Evolutionary conservation across 2,888 invertebrate genomes (phyloP).

Genomic region (Imbricaverruca yamaguchii): DNA sequence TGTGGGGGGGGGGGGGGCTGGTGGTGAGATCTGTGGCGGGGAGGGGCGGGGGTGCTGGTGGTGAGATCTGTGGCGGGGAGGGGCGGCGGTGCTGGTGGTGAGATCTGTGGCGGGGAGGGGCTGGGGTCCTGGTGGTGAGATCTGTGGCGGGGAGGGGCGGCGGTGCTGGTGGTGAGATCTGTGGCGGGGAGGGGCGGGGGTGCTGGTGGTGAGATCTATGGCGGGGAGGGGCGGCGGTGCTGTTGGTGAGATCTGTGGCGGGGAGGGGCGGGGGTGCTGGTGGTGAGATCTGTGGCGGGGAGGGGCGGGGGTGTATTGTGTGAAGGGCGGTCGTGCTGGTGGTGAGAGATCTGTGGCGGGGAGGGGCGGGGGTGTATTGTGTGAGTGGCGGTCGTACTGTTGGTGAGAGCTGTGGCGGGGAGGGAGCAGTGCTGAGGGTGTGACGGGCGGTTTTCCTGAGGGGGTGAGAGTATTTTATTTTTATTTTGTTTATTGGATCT

Average conservation of each 20-base stretch:
- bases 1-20: constrained; percentile 40
- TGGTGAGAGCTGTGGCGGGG: too few relatives aligned
- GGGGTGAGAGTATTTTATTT: too few relatives aligned
- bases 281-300: constrained; percentile 51
- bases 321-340: too few relatives aligned
- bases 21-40: constrained; percentile 53
- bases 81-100: constrained; percentile 67
- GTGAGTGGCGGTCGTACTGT: too few relatives aligned
- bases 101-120: constrained; percentile 34
- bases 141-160: too few relatives aligned
- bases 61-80: constrained; percentile 45
- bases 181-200: constrained; percentile 37
- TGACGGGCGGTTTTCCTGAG: too few relatives aligned
- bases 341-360: constrained; percentile 46
- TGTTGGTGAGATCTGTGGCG: constrained; percentile 58
- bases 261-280: constrained; percentile 53
- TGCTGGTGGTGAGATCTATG: constrained; percentile 62
- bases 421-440: too few relatives aligned
- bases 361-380: too few relatives aligned
- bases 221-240: constrained; percentile 44
- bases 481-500: too few relatives aligned
- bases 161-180: constrained; percentile 69
- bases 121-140: constrained; percentile 70
- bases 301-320: too few relatives aligned
- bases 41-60: constrained; percentile 58